A percentile compares a stretch with the other conserved stretches of the same genome.
These are phyloP conservation scores for Musca vetustissima DNA, from an alignment of 1,140 invertebrate species.

Conservation along the genomic window DNA sequence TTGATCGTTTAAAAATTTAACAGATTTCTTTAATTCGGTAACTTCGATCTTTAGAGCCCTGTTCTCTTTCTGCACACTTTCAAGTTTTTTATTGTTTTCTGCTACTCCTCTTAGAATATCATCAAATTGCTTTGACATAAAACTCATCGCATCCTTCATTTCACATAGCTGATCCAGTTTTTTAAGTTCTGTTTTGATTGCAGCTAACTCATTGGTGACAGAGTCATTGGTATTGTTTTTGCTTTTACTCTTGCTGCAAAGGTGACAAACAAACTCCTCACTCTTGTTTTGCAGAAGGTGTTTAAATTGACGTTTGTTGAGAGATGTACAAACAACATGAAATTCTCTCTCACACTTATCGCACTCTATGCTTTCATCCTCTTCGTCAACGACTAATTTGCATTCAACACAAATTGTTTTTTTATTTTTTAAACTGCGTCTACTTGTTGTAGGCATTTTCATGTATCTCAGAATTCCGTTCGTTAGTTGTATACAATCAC, in stretches of 20 bases:
- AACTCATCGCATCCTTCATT: not conserved
- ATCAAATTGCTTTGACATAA: conserved; percentile 2
- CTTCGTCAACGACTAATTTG: not conserved
- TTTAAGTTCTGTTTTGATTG: not conserved
- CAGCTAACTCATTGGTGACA: not conserved
- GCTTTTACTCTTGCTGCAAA: not conserved
- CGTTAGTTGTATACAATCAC: no score
- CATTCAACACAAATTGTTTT: not conserved
- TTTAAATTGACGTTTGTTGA: not conserved
- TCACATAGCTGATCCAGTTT: conserved; percentile 4
- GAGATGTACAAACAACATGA: not conserved
- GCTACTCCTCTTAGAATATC: not conserved
- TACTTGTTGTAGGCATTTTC: no score
- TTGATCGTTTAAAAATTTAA: not conserved
- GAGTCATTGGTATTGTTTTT: not conserved
- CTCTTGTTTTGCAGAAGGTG: not conserved
- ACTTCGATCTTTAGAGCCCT: not conserved
- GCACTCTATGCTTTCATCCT: not conserved
- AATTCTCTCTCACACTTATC: not conserved
- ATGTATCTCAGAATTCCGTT: no score
- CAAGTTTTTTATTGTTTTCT: not conserved
- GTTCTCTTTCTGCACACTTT: not conserved
- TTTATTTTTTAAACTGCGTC: not conserved
- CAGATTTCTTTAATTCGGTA: not conserved
- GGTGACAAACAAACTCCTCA: not conserved